Base-by-base conservation (phyloP, 2,797 vertebrate species). In the Euthynnus affinis region DNA sequence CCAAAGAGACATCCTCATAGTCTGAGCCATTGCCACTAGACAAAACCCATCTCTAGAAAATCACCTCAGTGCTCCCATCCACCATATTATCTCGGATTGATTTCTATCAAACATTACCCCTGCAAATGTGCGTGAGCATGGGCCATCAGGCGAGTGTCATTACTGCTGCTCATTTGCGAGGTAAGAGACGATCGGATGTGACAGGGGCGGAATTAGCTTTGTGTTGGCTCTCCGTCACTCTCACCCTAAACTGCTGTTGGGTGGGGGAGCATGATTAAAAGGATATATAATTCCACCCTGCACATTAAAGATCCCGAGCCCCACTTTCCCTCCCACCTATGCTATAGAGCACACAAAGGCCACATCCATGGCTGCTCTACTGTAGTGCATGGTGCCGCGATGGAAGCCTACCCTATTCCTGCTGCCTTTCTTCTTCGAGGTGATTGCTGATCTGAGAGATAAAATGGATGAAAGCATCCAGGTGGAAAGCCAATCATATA, bases 241-340 rank as follows among this genome's bases (percentile, higher is more conserved):
- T 96, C 96, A 94, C 97, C 88, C 88, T 83, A 74, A 87, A 89
- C 80, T 78, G 84, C 95, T 95, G 95, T 96, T 95, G 94, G 92
- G 94, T 92, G 96, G 95, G 95, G 95, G 94, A 92, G 95, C 94
- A 90, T 97, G 96, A 98, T 98, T 97, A 97, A 97, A 97, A 97
- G 96, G 96, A 97, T 96, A 96, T 91, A 89, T 89, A 87, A 91
- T 96, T 96, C 96, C 95, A 96, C 91, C 95, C 94, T 94, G 94
- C 92, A 93, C 95, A 96, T 97, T 96, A 97, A 96, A 96, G 95
- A 93, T 85, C 72, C 93, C 79, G 77, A 92, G 94, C 92, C 93
- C 95, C 95, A 94, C 95, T 96, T 87, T 80, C 71, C 79, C 71
- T 83, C 84, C 73, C 67, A 72, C 77, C 70, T 67, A 59, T 60